Conservation (phyloP, 2,888 invertebrate genomes). For the Argynnis bischoffii region DNA sequence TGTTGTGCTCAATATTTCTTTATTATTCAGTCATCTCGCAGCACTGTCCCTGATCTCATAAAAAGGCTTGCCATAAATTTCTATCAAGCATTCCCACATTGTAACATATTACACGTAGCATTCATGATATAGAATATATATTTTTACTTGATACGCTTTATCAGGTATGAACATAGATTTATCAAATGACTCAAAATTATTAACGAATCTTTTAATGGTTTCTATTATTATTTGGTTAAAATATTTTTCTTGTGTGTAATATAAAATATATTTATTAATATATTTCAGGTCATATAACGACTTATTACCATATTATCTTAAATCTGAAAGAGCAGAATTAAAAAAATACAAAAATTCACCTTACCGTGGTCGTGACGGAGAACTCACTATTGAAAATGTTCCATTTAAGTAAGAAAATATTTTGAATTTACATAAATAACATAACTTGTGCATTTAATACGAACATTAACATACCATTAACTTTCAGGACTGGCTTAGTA, state of each 20-base stretch:
- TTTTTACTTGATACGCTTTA: neutral
- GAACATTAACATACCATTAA: conserved; percentile 19
- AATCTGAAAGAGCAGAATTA: conserved; percentile 81
- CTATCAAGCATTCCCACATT: conserved; percentile 27
- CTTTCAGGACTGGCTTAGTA: conserved; percentile 75
- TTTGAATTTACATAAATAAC: conserved; percentile 11
- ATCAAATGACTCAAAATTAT: neutral
- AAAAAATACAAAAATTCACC: conserved; percentile 74
- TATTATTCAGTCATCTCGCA: conserved; percentile 33
- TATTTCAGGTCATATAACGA: conserved; percentile 84
- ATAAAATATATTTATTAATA: conserved; percentile 2
- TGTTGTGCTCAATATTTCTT: conserved; percentile 29
- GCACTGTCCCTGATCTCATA: conserved; percentile 30
- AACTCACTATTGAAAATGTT: conserved; percentile 84
- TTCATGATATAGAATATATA: conserved; percentile 5
- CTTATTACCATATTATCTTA: conserved; percentile 83
- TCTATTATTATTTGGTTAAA: neutral
- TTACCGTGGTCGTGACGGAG: conserved; percentile 84
- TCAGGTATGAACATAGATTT: no score
- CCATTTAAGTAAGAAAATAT: conserved; percentile 71
- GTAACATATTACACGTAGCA: conserved; percentile 19
- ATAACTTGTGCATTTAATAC: conserved; percentile 18
- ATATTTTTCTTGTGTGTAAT: no score
- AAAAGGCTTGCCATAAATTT: conserved; percentile 35
- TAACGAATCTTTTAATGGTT: neutral